Evolutionary conservation across 2,113 vertebrate species (phyloP).

Genomic region (Motacilla alba): DNA sequence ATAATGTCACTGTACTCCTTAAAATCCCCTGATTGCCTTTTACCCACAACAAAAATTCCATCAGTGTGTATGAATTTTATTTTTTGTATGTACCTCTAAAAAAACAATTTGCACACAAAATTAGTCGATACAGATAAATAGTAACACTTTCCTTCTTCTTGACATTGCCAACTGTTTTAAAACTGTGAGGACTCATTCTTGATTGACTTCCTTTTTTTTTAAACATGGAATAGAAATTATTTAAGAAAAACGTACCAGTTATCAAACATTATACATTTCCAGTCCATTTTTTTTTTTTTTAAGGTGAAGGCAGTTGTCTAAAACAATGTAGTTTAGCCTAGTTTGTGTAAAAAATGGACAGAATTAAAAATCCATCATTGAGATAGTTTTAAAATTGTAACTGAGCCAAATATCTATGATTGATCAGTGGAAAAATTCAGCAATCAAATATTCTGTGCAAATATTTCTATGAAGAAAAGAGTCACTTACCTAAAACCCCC

Average conservation of each 20-base stretch:
- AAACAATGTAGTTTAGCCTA: not conserved
- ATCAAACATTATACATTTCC: not conserved
- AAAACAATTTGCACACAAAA: not conserved
- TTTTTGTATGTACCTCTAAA: not conserved
- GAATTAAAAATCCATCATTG: not conserved
- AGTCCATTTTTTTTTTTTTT: not conserved
- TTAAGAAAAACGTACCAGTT: not conserved
- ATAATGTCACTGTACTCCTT: not conserved
- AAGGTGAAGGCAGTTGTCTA: not conserved
- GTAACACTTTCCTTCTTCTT: not conserved
- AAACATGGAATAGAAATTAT: not conserved
- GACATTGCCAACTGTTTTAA: not conserved
- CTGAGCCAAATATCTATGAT: not conserved
- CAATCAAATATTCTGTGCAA: not conserved
- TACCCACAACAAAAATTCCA: not conserved
- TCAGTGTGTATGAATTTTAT: not conserved
- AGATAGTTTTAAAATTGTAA: not conserved
- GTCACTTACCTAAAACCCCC: conserved; percentile 87
- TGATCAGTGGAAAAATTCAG: not conserved
- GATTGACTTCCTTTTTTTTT: not conserved
- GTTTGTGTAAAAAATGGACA: not conserved
- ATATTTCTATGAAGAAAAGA: not conserved
- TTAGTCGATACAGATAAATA: not conserved
- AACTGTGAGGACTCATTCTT: not conserved
- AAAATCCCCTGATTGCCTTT: not conserved